phyloP scores from a whole-genome alignment of 2,113 vertebrate genomes.

The Tragulus kanchil region DNA sequence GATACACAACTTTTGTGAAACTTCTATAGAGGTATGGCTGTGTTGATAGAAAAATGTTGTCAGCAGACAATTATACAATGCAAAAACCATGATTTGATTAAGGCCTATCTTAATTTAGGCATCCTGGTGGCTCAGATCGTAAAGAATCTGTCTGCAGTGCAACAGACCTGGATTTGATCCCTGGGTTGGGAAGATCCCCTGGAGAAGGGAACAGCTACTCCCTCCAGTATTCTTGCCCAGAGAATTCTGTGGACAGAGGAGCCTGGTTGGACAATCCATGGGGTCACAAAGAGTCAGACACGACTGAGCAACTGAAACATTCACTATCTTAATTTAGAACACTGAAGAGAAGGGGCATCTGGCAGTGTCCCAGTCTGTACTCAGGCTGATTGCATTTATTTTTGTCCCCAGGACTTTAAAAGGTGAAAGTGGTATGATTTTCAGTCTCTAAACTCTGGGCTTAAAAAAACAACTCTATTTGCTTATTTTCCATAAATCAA shows the following conservation, averaged over 20 bases:
- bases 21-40: neutral
- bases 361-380: neutral
- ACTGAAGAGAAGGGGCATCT: neutral
- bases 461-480: neutral
- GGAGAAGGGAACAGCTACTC: too few relatives aligned
- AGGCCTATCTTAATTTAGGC: neutral
- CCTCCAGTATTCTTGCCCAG: too few relatives aligned
- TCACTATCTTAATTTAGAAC: neutral
- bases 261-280: too few relatives aligned
- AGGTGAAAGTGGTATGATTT: neutral
- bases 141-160: too few relatives aligned
- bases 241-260: too few relatives aligned
- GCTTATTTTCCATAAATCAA: neutral
- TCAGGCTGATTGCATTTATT: neutral
- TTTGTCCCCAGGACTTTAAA: neutral
- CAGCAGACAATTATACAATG: neutral
- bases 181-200: too few relatives aligned
- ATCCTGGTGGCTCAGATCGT: too few relatives aligned
- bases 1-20: neutral
- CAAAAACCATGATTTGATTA: neutral
- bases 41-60: neutral
- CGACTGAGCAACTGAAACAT: too few relatives aligned
- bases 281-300: too few relatives aligned
- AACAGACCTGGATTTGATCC: too few relatives aligned
- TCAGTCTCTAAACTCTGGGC: neutral